A percentile compares a stretch with the other conserved stretches of the same genome.
Conservation (phyloP, 1,140 invertebrate genomes). For the Macrosteles quadrilineatus region DNA sequence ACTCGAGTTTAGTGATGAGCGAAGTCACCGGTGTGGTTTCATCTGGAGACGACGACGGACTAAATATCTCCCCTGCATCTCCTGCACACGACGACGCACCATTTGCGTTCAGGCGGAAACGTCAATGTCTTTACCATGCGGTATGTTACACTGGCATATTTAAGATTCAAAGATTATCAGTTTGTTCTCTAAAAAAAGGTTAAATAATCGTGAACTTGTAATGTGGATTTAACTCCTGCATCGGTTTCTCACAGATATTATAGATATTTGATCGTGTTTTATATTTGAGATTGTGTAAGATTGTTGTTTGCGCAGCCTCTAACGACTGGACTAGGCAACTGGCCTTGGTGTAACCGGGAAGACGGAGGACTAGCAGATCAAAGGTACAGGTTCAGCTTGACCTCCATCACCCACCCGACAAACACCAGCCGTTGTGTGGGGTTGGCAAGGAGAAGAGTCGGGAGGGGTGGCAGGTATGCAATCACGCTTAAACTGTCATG, state of each 20-base stretch:
- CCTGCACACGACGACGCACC: constrained; percentile 51
- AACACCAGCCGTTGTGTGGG: constrained; percentile 73
- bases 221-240: too few relatives aligned
- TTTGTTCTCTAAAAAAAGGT: too few relatives aligned
- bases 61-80: constrained; percentile 12
- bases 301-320: constrained; percentile 56
- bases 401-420: constrained; percentile 68
- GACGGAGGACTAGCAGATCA: constrained; percentile 72
- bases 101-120: constrained; percentile 77
- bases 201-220: too few relatives aligned
- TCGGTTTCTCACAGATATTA: too few relatives aligned
- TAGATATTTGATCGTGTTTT: too few relatives aligned
- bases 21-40: constrained; percentile 35
- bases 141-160: too few relatives aligned
- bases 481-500: constrained; percentile 56
- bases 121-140: constrained; percentile 84
- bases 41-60: constrained; percentile 49
- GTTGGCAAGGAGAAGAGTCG: constrained; percentile 81
- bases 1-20: constrained; percentile 34
- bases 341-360: constrained; percentile 72
- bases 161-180: too few relatives aligned
- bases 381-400: constrained; percentile 78
- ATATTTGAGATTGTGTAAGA: too few relatives aligned
- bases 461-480: constrained; percentile 83
- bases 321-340: constrained; percentile 63